Conservation (phyloP, 2,888 invertebrate genomes). For the Papilio protenor region DNA sequence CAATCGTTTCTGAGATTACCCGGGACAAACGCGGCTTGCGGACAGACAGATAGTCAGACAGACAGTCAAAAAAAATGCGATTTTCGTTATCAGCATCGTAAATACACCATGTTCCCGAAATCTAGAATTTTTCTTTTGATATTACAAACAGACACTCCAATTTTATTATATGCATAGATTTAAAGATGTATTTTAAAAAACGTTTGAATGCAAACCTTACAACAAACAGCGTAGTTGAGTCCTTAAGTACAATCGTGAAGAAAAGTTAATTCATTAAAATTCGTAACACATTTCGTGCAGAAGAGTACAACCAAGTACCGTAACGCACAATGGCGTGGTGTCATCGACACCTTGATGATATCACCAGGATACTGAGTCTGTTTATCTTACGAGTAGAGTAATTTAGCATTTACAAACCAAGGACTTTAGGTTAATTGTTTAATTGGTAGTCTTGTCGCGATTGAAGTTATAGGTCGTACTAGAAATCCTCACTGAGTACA, state of each 20-base stretch:
- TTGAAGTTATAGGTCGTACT: background rate
- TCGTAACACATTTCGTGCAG: background rate
- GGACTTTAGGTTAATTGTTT: slow-evolving; percentile 14
- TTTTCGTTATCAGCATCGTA: too few species aligned
- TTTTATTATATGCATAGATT: too few species aligned
- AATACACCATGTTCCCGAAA: too few species aligned
- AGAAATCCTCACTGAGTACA: background rate
- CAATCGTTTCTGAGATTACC: too few species aligned
- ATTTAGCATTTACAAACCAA: slow-evolving; percentile 21
- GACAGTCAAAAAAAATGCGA: too few species aligned
- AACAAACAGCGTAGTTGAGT: too few species aligned
- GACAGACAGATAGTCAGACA: too few species aligned
- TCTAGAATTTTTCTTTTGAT: too few species aligned
- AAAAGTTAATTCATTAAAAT: background rate
- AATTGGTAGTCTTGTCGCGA: background rate
- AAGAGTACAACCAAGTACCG: slow-evolving; percentile 30
- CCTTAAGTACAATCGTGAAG: background rate
- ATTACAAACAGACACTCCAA: too few species aligned
- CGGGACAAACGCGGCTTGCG: too few species aligned
- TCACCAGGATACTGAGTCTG: slow-evolving; percentile 24
- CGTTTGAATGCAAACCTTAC: background rate
- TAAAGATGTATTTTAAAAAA: background rate
- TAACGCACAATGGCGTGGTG: slow-evolving; percentile 38
- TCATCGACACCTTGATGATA: slow-evolving; percentile 41
- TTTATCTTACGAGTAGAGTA: background rate